Evolutionary conservation across 2,888 invertebrate species (phyloP).

Genomic region (Morpho helenor): DNA sequence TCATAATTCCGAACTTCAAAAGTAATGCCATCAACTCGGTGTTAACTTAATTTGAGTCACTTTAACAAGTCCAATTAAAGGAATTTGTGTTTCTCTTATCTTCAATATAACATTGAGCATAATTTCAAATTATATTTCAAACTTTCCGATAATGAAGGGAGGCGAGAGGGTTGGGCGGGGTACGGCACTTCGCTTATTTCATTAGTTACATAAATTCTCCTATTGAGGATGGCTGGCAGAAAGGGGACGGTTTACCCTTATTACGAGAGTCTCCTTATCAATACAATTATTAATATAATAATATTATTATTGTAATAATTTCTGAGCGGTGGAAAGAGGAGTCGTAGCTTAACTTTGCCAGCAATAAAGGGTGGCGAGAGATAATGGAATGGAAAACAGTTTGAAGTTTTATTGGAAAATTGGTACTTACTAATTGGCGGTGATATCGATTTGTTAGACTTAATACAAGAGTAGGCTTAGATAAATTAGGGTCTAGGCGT

Average conservation of each 20-base stretch:
- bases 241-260: slow-evolving; percentile 79
- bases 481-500: no score
- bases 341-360: slow-evolving; percentile 74
- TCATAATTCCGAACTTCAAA: slow-evolving; percentile 75
- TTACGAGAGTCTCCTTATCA: slow-evolving; percentile 80
- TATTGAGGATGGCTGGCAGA: slow-evolving; percentile 78
- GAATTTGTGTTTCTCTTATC: slow-evolving; percentile 80
- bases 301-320: slow-evolving; percentile 80
- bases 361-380: slow-evolving; percentile 77
- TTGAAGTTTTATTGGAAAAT: slow-evolving; percentile 79
- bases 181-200: slow-evolving; percentile 76
- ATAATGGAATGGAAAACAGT: slow-evolving; percentile 80
- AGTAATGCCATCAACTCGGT: slow-evolving; percentile 79
- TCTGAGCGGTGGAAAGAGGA: slow-evolving; percentile 68
- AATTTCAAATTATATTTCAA: slow-evolving; percentile 80
- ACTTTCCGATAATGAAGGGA: slow-evolving; percentile 80
- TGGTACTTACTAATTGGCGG: slow-evolving; percentile 75
- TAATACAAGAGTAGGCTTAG: no score
- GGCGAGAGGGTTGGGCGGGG: slow-evolving; percentile 46
- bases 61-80: slow-evolving; percentile 80
- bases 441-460: slow-evolving; percentile 66
- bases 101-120: slow-evolving; percentile 80
- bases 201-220: slow-evolving; percentile 80
- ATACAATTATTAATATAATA: slow-evolving; percentile 80
- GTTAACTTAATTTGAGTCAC: slow-evolving; percentile 80